Evolutionary conservation across 2,797 vertebrate genomes (phyloP).

Genomic region (Setipinna tenuifilis): DNA sequence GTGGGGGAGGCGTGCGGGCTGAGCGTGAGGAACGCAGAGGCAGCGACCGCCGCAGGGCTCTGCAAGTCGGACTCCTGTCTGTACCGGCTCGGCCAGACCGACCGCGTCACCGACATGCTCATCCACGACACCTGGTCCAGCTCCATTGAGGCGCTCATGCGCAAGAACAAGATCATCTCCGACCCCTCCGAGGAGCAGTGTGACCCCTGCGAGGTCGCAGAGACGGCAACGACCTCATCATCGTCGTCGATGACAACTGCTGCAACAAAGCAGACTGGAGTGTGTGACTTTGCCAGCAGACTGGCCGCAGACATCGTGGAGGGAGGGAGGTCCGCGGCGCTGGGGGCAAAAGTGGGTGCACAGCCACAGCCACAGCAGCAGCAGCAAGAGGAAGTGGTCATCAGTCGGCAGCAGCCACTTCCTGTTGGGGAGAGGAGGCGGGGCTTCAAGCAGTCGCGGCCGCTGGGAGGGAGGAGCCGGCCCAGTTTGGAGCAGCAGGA

Average conservation of each 20-base stretch:
- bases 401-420: slow-evolving; percentile 53
- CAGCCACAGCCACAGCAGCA: slow-evolving; percentile 48
- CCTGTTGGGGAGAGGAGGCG: slow-evolving; percentile 71
- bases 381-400: slow-evolving; percentile 68
- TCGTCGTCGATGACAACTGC: background rate
- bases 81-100: slow-evolving; percentile 85
- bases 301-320: slow-evolving; percentile 82
- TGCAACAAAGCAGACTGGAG: slow-evolving; percentile 69
- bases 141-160: slow-evolving; percentile 96
- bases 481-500: slow-evolving; percentile 67
- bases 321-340: slow-evolving; percentile 77
- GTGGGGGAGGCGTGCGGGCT: slow-evolving; percentile 49
- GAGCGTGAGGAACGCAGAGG: slow-evolving; percentile 78
- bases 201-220: slow-evolving; percentile 65
- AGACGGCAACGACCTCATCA: background rate
- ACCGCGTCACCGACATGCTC: slow-evolving; percentile 92
- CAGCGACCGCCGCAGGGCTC: slow-evolving; percentile 81
- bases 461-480: slow-evolving; percentile 61
- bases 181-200: slow-evolving; percentile 74
- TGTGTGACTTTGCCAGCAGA: slow-evolving; percentile 81
- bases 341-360: slow-evolving; percentile 53
- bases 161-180: slow-evolving; percentile 94
- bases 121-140: slow-evolving; percentile 96
- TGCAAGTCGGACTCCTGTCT: slow-evolving; percentile 97
- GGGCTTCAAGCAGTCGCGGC: slow-evolving; percentile 68